Evolutionary conservation across 1,140 invertebrate genomes (phyloP), one percentile per base, ranked within the genome.

Genomic region (Monochamus saltuarius): DNA sequence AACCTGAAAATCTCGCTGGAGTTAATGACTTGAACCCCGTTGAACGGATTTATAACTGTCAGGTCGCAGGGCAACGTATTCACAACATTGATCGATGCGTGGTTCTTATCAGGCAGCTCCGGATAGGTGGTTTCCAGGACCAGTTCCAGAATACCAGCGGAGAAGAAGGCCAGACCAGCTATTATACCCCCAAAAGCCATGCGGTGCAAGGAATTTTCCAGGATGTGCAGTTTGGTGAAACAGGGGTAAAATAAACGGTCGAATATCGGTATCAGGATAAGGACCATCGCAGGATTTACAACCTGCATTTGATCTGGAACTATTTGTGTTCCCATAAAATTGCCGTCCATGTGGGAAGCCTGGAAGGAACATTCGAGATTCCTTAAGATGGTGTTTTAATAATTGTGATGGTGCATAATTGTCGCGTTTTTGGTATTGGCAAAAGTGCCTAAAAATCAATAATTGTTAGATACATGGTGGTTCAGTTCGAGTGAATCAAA

Each of bases 271-370:
- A 90, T 87, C 14, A 89, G 70, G 3, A 83, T 34, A 7, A 90
- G 65, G 38, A 89, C 87, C 29, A 89, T 75, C 3, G 87, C 67
- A 1, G 87, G 85, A 74, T 90, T 90, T 7, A 88, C 60, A 6
- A 76, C 77, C 78, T 86, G 84, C 77, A 89, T 82, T 72, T 89
- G 87, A 71, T 89, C 87, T 0, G 87, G 85, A 29, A 85, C 75
- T 34, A 88, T 75, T 53, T 75, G 69, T 0, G 68, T 71, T 0
- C 73, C 74, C 16, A 79, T 72, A 16, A 88, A 58, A 35, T 79
- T 69, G 13, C 86, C 84, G 72, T 87, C 77, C 85, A 90, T 86
- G 63, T 82, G 74, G 6, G 81, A 82, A 13, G 87, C 88, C 79
- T 90, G 84, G 47, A 87, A 80, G 3, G 16, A 40, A 40, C 19